Evolutionary conservation across 2,797 vertebrate genomes (phyloP).

Genomic region (Nannoperca australis): DNA sequence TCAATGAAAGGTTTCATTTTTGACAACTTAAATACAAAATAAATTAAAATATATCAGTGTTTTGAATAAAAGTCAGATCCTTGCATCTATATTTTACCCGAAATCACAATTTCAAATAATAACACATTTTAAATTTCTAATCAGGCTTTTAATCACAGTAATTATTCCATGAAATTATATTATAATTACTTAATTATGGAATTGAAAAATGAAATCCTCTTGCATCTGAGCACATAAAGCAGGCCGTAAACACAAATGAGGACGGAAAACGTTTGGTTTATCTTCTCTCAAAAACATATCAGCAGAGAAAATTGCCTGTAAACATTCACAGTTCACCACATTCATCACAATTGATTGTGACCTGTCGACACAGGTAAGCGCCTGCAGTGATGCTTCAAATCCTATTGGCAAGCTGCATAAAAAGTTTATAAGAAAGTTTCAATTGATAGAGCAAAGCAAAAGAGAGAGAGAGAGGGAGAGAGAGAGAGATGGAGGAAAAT

Average conservation of each 20-base stretch:
- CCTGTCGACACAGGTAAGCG: slow-evolving; percentile 43
- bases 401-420: slow-evolving; percentile 34
- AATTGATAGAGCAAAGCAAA: slow-evolving; percentile 19
- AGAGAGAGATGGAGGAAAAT: slow-evolving; percentile 1
- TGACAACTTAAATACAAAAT: slow-evolving; percentile 22
- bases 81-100: not conserved
- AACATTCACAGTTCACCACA: slow-evolving; percentile 47
- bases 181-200: slow-evolving; percentile 15
- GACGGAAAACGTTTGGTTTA: not conserved
- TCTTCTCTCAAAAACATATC: slow-evolving; percentile 13
- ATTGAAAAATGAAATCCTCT: not conserved
- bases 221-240: not conserved
- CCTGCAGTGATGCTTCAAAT: slow-evolving; percentile 53
- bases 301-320: slow-evolving; percentile 27
- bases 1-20: slow-evolving; percentile 19
- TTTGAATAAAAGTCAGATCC: slow-evolving; percentile 22
- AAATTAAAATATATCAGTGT: not conserved
- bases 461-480: slow-evolving; percentile 1
- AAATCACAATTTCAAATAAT: slow-evolving; percentile 21
- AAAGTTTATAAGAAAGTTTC: slow-evolving; percentile 49
- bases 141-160: slow-evolving; percentile 45
- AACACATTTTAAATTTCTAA: slow-evolving; percentile 15
- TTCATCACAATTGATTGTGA: slow-evolving; percentile 65
- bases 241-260: not conserved
- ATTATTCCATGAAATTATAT: slow-evolving; percentile 31